phyloP scores from a whole-genome alignment of 2,797 vertebrate genomes.

The Hephaestus fuliginosus region DNA sequence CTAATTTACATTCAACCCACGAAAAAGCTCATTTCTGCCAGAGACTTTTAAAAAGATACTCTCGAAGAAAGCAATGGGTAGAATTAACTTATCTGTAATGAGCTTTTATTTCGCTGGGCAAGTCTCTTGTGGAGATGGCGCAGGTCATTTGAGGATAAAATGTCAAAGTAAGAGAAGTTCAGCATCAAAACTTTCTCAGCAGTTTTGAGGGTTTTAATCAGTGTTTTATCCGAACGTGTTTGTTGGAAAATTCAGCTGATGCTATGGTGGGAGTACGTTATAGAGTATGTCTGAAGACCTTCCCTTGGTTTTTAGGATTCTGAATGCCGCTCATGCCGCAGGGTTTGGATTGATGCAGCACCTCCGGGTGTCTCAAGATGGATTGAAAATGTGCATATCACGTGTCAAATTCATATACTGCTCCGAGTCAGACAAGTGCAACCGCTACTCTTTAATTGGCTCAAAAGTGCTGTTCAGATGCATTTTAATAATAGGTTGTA shows the following conservation, averaged over 20 bases:
- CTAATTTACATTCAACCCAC: constrained; percentile 39
- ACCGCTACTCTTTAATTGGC: constrained; percentile 26
- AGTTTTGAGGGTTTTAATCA: constrained; percentile 57
- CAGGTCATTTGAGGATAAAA: constrained; percentile 22
- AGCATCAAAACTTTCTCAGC: constrained; percentile 23
- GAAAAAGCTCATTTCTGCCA: constrained; percentile 9
- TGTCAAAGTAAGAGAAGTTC: constrained; percentile 35
- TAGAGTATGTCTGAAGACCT: constrained; percentile 29
- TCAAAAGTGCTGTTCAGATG: constrained; percentile 15
- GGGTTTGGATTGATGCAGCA: constrained; percentile 33
- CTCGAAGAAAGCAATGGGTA: constrained; percentile 11
- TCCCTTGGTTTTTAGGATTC: background rate
- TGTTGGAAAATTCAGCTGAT: constrained; percentile 49
- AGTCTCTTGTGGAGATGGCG: constrained; percentile 1
- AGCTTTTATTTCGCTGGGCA: constrained; percentile 21
- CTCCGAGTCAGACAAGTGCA: constrained; percentile 20
- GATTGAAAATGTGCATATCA: constrained; percentile 14
- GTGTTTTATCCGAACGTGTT: constrained; percentile 39
- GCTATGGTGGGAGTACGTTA: constrained; percentile 34
- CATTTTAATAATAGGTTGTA: background rate
- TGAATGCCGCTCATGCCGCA: constrained; percentile 23
- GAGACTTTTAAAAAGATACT: constrained; percentile 36
- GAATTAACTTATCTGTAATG: constrained; percentile 51
- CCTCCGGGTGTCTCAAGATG: constrained; percentile 26
- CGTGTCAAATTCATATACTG: constrained; percentile 44